phyloP scores from a whole-genome alignment of 2,888 invertebrate species.

The Drosophila gaucha region DNA sequence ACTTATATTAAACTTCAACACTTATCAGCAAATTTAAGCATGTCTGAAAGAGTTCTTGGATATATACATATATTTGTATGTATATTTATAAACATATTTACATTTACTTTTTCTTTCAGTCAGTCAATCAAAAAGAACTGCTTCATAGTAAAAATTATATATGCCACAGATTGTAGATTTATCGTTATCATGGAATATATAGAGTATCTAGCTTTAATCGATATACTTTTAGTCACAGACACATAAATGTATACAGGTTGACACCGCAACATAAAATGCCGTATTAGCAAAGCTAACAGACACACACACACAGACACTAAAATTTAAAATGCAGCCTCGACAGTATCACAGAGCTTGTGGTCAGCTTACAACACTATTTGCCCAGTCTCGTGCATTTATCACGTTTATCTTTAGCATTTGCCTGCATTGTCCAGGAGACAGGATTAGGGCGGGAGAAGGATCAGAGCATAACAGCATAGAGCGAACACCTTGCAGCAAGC shows the following conservation, averaged over 20 bases:
- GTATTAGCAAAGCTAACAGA: conserved; percentile 46
- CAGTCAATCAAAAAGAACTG: no score
- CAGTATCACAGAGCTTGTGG: conserved; percentile 61
- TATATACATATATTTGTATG: no score
- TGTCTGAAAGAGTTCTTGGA: no score
- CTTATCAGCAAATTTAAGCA: no score
- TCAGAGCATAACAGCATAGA: not conserved
- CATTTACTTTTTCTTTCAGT: no score
- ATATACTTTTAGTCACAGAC: conserved; percentile 1
- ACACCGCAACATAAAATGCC: conserved; percentile 29
- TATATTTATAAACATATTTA: no score
- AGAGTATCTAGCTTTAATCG: no score
- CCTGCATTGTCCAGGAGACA: conserved; percentile 40
- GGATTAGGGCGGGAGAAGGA: not conserved
- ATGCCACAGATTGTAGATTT: no score
- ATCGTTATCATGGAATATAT: no score
- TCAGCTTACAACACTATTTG: conserved; percentile 76
- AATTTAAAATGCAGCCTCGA: conserved; percentile 28
- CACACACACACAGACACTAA: not conserved
- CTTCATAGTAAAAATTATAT: no score
- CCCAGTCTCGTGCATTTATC: conserved; percentile 70
- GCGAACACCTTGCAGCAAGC: conserved; percentile 52
- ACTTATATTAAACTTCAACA: no score
- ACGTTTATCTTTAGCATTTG: conserved; percentile 70
- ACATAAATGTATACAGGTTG: conserved; percentile 9